A percentile compares a stretch with the other conserved stretches of the same genome.
phyloP scores from a whole-genome alignment of 1,140 invertebrate genomes.

The Cyrtorhinus lividipennis region DNA sequence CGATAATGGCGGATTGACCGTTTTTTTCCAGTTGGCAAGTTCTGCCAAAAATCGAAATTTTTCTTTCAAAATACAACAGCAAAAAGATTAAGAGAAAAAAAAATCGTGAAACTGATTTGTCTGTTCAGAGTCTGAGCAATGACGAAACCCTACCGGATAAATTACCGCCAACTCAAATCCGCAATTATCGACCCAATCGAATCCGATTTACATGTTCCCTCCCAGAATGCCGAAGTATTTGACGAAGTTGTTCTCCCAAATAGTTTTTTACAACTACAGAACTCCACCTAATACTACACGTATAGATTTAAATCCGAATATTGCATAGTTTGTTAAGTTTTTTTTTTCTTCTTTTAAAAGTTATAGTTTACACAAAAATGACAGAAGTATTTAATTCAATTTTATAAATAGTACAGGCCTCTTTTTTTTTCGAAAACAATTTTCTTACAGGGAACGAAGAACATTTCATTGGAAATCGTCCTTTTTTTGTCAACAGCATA shows the following conservation, averaged over 20 bases:
- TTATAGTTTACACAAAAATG: conserved; percentile 20
- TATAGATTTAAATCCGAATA: conserved; percentile 12
- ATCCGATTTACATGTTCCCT: not conserved
- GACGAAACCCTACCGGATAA: not conserved
- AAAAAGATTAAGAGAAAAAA: no score
- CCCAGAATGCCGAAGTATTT: not conserved
- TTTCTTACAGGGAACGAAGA: not conserved
- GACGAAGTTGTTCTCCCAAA: not conserved
- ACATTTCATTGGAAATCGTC: no score
- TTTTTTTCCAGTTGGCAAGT: no score
- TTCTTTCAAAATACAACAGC: no score
- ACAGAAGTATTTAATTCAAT: conserved; percentile 21
- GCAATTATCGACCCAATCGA: not conserved
- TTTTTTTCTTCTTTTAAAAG: conserved; percentile 11
- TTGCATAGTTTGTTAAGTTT: conserved; percentile 3
- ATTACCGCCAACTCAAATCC: not conserved
- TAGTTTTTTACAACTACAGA: conserved; percentile 1
- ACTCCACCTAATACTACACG: not conserved
- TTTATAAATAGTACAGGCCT: conserved; percentile 24
- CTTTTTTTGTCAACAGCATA: not conserved
- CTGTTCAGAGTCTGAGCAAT: no score
- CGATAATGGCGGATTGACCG: no score
- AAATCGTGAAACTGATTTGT: no score
- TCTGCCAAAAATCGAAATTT: no score
- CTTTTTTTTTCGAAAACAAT: conserved; percentile 17